A percentile compares a stretch with the other conserved stretches of the same genome.
These are phyloP conservation scores for Phymorhynchus buccinoides DNA, from an alignment of 1,140 invertebrate species.

Conservation along the genomic window DNA sequence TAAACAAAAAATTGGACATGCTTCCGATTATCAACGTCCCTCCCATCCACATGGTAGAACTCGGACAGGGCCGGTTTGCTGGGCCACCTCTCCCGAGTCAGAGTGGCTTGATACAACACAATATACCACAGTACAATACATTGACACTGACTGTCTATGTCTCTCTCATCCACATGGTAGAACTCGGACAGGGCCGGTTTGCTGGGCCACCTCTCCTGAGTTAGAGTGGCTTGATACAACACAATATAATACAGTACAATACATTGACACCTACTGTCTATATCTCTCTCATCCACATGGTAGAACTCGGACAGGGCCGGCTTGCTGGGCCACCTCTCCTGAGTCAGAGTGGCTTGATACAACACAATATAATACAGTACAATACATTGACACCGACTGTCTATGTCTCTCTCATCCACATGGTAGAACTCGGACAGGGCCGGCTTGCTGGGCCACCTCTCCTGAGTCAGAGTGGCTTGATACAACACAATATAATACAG, in stretches of 20 bases:
- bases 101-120: too few species aligned
- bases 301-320: conserved; percentile 34
- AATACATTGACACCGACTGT: conserved; percentile 45
- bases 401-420: conserved; percentile 49
- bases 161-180: conserved; percentile 48
- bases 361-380: too few species aligned
- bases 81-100: too few species aligned
- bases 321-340: conserved; percentile 33
- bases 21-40: conserved; percentile 43
- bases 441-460: conserved; percentile 38
- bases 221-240: neutral
- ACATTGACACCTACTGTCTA: conserved; percentile 42
- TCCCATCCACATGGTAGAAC: too few species aligned
- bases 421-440: conserved; percentile 42
- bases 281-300: conserved; percentile 47
- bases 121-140: too few species aligned
- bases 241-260: too few species aligned
- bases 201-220: conserved; percentile 30
- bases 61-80: too few species aligned
- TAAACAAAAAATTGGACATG: too few species aligned
- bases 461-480: neutral
- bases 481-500: too few species aligned
- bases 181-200: conserved; percentile 36
- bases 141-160: conserved; percentile 43
- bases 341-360: neutral